phyloP scores from a whole-genome alignment of 53 echinoderm and acorn worm genomes.

The Henricia sp. region DNA sequence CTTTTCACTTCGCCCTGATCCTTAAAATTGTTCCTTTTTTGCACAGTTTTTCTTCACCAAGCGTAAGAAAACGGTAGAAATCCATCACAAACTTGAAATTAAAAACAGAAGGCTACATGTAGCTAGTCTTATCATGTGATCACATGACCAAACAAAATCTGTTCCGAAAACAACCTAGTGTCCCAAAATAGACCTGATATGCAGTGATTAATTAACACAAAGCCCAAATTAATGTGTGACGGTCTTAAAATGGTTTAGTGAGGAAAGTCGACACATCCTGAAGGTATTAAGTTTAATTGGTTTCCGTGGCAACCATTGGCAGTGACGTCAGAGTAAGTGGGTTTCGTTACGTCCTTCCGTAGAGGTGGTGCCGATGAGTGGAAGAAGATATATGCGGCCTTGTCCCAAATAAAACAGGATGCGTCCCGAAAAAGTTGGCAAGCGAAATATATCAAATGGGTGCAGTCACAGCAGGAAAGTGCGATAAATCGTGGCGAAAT shows the following conservation, averaged over 20 bases:
- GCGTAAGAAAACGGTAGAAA: too few relatives aligned
- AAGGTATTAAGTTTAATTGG: constrained; percentile 43
- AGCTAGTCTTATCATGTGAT: constrained; percentile 37
- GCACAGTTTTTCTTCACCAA: too few relatives aligned
- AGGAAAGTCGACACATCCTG: constrained; percentile 47
- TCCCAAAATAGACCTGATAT: not conserved
- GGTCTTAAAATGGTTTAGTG: not conserved
- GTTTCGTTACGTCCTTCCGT: constrained; percentile 58
- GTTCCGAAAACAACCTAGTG: not conserved
- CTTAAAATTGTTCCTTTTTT: too few relatives aligned
- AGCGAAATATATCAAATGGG: not conserved
- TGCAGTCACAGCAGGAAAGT: not conserved
- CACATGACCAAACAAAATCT: constrained; percentile 21
- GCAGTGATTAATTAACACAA: constrained; percentile 13
- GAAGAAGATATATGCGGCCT: not conserved
- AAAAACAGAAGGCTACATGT: too few relatives aligned
- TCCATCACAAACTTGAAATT: too few relatives aligned
- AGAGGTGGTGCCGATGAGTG: not conserved
- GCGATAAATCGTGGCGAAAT: too few relatives aligned
- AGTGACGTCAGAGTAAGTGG: constrained; percentile 21
- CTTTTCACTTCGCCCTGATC: too few relatives aligned
- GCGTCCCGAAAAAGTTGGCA: not conserved
- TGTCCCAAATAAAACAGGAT: not conserved
- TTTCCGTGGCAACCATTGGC: constrained; percentile 40
- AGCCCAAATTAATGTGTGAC: constrained; percentile 20